Evolutionary conservation across 2,113 vertebrate species (phyloP).

Genomic region (Prunella fulvescens): DNA sequence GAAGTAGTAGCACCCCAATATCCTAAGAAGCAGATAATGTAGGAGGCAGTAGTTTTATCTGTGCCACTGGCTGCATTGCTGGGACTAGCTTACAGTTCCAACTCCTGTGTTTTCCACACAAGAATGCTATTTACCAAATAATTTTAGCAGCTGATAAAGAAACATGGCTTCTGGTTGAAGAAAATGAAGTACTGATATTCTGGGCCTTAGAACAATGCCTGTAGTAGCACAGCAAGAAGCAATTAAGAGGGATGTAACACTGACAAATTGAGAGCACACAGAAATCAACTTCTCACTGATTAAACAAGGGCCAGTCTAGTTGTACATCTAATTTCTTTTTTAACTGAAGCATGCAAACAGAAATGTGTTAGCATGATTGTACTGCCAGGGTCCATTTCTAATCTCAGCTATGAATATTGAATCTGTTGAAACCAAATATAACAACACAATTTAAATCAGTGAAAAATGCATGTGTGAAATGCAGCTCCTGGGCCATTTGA

Average conservation of each 20-base stretch:
- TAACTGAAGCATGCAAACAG: neutral
- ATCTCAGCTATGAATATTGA: neutral
- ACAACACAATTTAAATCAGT: neutral
- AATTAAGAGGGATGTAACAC: neutral
- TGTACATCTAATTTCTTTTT: neutral
- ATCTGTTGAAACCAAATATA: neutral
- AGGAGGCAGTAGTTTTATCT: neutral
- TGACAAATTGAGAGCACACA: neutral
- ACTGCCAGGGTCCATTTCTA: neutral
- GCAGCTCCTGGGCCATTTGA: neutral
- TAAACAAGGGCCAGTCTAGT: neutral
- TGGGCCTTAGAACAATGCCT: neutral
- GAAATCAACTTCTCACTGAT: neutral
- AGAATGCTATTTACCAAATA: neutral
- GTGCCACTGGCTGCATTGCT: neutral
- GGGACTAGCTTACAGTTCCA: neutral
- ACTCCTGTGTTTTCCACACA: neutral
- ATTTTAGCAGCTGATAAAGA: neutral
- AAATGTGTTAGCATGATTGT: neutral
- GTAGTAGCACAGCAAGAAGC: neutral
- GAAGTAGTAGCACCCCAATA: neutral
- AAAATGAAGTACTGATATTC: neutral
- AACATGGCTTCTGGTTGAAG: neutral
- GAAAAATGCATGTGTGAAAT: neutral
- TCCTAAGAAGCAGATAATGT: neutral